Conservation (phyloP, 2,113 vertebrate genomes). For the Tychaedon coryphoeus region DNA sequence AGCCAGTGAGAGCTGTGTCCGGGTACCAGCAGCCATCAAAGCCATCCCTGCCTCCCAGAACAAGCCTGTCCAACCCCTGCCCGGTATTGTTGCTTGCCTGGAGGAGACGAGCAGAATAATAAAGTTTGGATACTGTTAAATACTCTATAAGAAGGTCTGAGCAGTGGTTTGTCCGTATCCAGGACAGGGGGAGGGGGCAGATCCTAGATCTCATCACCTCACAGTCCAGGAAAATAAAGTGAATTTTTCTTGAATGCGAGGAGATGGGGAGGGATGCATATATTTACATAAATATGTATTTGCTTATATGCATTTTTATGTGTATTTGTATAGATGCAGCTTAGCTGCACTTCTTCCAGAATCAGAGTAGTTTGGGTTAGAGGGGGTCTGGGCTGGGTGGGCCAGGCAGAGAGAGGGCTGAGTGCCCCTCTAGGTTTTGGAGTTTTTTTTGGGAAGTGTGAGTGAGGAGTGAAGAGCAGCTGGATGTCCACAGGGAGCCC, state of each 20-base stretch:
- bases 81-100: background rate
- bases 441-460: accelerated
- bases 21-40: background rate
- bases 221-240: background rate
- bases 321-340: background rate
- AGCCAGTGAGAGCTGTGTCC: background rate
- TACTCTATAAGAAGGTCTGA: background rate
- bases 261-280: background rate
- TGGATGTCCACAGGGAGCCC: accelerated
- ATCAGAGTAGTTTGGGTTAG: background rate
- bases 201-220: background rate
- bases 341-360: background rate
- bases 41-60: background rate
- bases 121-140: background rate
- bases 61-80: background rate
- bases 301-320: background rate
- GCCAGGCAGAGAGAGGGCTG: background rate
- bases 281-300: background rate
- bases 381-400: background rate
- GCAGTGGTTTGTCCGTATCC: background rate
- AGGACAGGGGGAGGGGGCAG: accelerated
- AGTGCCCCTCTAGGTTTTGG: background rate
- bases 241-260: accelerated
- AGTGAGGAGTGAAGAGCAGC: background rate
- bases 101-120: background rate